Evolutionary conservation across 2,797 vertebrate species (phyloP).

Genomic region (Uromys caudimaculatus): DNA sequence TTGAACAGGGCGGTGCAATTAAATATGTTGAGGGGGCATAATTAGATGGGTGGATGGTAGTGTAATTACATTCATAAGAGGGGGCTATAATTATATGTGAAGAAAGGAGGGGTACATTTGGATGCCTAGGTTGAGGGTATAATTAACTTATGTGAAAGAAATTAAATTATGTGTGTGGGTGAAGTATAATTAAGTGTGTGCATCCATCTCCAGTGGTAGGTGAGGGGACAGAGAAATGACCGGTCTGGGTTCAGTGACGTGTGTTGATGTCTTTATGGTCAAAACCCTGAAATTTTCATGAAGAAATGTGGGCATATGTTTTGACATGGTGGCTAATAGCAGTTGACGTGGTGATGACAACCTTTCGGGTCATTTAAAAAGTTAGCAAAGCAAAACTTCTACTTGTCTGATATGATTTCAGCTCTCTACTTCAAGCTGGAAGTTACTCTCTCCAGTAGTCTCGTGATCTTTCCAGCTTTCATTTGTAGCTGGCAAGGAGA

Average conservation of each 20-base stretch:
- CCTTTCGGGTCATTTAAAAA: constrained; percentile 16
- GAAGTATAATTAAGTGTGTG: constrained; percentile 71
- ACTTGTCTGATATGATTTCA: constrained; percentile 21
- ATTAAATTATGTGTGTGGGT: constrained; percentile 77
- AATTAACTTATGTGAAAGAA: constrained; percentile 78
- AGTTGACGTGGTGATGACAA: background rate
- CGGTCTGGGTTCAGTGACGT: background rate
- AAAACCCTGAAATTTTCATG: constrained; percentile 58
- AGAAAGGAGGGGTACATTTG: constrained; percentile 70
- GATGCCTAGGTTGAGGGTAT: constrained; percentile 69
- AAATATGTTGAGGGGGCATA: constrained; percentile 76
- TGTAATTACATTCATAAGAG: constrained; percentile 79
- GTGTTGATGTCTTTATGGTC: constrained; percentile 43
- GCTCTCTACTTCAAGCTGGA: background rate
- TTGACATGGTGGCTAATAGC: constrained; percentile 37
- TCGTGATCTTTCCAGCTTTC: background rate
- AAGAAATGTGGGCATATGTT: constrained; percentile 24
- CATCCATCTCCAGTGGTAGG: constrained; percentile 11
- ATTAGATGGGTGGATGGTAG: constrained; percentile 78
- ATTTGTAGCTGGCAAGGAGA: background rate
- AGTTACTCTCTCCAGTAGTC: background rate
- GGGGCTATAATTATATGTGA: constrained; percentile 79
- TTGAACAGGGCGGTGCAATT: constrained; percentile 73
- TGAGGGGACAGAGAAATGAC: constrained; percentile 46
- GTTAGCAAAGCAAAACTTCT: constrained; percentile 20